Base-by-base conservation (phyloP, 1,140 invertebrate species). In the Drosophila ambigua region DNA sequence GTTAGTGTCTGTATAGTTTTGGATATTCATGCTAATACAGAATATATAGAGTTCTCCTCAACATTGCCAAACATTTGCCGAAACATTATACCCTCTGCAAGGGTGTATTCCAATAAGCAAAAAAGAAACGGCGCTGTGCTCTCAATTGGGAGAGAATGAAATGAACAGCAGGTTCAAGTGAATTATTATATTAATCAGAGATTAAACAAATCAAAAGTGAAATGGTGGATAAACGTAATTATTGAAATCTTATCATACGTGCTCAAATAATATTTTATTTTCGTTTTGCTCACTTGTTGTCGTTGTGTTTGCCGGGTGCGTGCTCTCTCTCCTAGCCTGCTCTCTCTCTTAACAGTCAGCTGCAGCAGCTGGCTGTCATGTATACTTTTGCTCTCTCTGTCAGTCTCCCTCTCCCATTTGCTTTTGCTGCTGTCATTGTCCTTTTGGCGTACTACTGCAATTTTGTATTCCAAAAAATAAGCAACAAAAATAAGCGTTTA, bases 231-330 rank as follows among this genome's bases (percentile, higher is more conserved):
- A 54, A 66, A 50, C 54, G 45, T 49, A 57, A 69, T 58, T 69
- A 69, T 69, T 69, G 57, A 57, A 71, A 54, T 63, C 65, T 77
- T 72, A 77, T 77, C 74, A 43, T 52, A 57, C 15, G 31, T 64
- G 55, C 9, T 23, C 44, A 46, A 46, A 15, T 15, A 53, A 58
- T 71, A 71, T 20, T 39, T 69, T 35, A 26, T 62, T 71, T 67
- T 51, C 76, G 62, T 41, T 54, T 76, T 81, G 53, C 59, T 84
- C 81, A 85, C 80, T 84, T 84, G 80, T 84, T 84, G 80, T 83
- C 49, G 55, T 59, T 73, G 45, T 39, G 53, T 65, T 77, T 85
- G 67, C 73, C 80, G 81, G 80, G 64, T 55, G 59, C 46, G n/a
- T 48, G 31, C 55, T 77, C 66, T 59, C 6, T 39, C 16, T 44